phyloP scores from a whole-genome alignment of 2,113 vertebrate species.

The Mustela nigripes region DNA sequence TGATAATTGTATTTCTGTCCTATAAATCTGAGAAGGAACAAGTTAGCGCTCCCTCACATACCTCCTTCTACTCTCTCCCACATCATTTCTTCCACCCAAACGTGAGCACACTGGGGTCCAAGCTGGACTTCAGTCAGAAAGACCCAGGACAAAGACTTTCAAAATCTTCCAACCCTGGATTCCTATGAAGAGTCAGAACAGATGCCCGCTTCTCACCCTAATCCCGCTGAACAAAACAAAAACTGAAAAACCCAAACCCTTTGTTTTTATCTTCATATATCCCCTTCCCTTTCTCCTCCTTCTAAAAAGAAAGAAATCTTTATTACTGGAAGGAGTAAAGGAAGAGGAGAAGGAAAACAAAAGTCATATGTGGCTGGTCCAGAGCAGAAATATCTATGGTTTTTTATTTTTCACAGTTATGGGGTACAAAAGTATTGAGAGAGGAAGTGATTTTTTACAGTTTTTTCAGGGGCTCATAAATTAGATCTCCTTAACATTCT shows the following conservation, averaged over 20 bases:
- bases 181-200: not conserved
- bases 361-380: too few species aligned
- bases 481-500: not conserved
- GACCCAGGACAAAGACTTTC: not conserved
- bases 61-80: not conserved
- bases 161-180: not conserved
- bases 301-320: not conserved
- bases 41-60: not conserved
- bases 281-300: not conserved
- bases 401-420: not conserved
- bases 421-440: not conserved
- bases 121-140: not conserved
- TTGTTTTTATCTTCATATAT: not conserved
- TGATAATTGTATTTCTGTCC: conserved; percentile 50
- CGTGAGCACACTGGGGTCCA: not conserved
- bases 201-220: not conserved
- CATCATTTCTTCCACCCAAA: not conserved
- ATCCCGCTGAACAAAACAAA: not conserved
- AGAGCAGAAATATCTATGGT: not conserved
- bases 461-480: not conserved
- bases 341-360: not conserved
- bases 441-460: not conserved
- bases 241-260: not conserved
- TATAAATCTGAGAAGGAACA: conserved; percentile 44
- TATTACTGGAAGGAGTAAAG: not conserved